Percentiles rank a stretch among this genome's conserved stretches.
Conservation (phyloP, 2,888 invertebrate genomes). For the Urechis unicinctus region DNA sequence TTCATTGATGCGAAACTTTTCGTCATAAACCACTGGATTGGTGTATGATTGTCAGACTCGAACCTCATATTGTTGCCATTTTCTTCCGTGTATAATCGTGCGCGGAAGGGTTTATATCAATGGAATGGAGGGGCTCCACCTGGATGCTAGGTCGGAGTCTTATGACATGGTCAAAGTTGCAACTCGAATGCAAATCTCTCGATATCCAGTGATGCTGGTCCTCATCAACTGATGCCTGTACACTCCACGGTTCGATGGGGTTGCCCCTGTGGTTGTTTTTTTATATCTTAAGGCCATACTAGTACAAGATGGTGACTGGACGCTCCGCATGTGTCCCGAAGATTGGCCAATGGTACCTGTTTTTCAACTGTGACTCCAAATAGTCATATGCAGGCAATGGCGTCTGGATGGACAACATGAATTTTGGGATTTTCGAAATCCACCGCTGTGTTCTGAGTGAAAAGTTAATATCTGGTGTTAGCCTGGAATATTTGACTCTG, state of each 20-base stretch:
- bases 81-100: not conserved
- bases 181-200: slow-evolving; percentile 7
- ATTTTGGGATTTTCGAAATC: slow-evolving; percentile 9
- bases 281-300: slow-evolving; percentile 1
- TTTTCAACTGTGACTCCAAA: slow-evolving; percentile 9
- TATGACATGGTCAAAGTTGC: not conserved
- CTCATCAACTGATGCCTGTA: slow-evolving; percentile 1
- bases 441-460: not conserved
- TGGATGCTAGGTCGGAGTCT: not conserved
- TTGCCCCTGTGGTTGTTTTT: slow-evolving; percentile 13
- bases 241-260: slow-evolving; percentile 9
- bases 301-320: not conserved
- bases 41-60: slow-evolving; percentile 12
- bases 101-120: not conserved
- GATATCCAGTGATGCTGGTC: slow-evolving; percentile 4
- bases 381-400: slow-evolving; percentile 17
- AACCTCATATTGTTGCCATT: not conserved
- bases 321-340: not conserved
- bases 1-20: slow-evolving; percentile 20
- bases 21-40: slow-evolving; percentile 24
- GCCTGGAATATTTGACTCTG: not conserved
- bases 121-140: not conserved
- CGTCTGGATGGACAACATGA: slow-evolving; percentile 20
- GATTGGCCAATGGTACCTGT: slow-evolving; percentile 8
- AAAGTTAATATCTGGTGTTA: not conserved